These are phyloP conservation scores for Pseudococcus longispinus DNA, from an alignment of 2,888 invertebrate species.

Conservation along the genomic window DNA sequence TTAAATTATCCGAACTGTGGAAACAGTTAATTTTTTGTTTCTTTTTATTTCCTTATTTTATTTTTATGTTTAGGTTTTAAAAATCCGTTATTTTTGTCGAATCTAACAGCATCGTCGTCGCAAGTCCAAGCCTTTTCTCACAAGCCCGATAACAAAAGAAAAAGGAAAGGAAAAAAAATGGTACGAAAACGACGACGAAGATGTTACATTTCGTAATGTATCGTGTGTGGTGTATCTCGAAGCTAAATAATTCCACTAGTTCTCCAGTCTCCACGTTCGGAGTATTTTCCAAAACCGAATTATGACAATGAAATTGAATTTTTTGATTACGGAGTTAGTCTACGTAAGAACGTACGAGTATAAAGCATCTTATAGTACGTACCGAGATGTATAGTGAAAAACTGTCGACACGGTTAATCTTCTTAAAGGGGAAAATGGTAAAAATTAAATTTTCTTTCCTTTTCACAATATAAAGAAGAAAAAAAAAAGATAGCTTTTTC, in stretches of 20 bases:
- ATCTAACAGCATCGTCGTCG: neutral
- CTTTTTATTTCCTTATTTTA: neutral
- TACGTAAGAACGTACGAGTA: neutral
- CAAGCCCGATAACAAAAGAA: neutral
- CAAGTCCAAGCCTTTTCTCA: neutral
- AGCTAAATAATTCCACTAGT: slow-evolving; percentile 14
- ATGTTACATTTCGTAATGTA: neutral
- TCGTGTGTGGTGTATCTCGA: neutral
- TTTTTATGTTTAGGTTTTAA: neutral
- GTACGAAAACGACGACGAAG: neutral
- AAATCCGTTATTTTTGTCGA: neutral
- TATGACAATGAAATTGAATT: slow-evolving; percentile 46
- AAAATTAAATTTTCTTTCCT: slow-evolving; percentile 50
- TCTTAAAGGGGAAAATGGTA: slow-evolving; percentile 50
- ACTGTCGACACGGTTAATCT: slow-evolving; percentile 41
- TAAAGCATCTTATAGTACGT: neutral
- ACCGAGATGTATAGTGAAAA: neutral
- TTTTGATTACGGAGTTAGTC: slow-evolving; percentile 14
- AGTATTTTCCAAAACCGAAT: slow-evolving; percentile 33
- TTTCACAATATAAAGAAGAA: neutral
- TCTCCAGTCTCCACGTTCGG: neutral
- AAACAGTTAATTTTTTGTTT: slow-evolving; percentile 34
- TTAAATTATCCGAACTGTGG: neutral
- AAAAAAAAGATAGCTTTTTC: slow-evolving; percentile 6
- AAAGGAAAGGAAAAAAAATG: neutral